Evolutionary conservation across 1,140 invertebrate species (phyloP).

Genomic region (Psix sp.): DNA sequence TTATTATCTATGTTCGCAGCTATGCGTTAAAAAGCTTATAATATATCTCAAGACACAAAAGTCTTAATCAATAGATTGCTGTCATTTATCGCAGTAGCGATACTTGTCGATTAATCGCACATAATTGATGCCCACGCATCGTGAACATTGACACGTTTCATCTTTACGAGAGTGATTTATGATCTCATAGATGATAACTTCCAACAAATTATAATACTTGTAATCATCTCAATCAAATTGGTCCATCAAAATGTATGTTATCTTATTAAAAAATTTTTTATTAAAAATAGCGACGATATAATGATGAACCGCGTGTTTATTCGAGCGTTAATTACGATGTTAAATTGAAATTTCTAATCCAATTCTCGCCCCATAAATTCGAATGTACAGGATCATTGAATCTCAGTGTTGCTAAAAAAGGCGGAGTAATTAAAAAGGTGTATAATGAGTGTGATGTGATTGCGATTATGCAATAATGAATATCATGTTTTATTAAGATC

Average conservation of each 20-base stretch:
- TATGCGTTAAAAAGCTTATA: neutral
- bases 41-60: neutral
- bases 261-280: slow-evolving; percentile 3
- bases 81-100: slow-evolving; percentile 19
- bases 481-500: slow-evolving; percentile 41
- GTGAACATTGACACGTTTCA: slow-evolving; percentile 17
- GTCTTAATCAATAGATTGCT: slow-evolving; percentile 20
- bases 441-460: slow-evolving; percentile 34
- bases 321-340: slow-evolving; percentile 7
- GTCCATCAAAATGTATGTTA: no score
- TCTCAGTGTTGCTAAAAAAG: slow-evolving; percentile 10
- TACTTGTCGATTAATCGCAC: slow-evolving; percentile 13
- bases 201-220: no score
- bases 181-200: neutral
- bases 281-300: neutral
- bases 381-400: slow-evolving; percentile 23
- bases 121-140: slow-evolving; percentile 8
- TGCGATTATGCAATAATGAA: slow-evolving; percentile 39
- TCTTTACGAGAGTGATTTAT: neutral
- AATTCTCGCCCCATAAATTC: slow-evolving; percentile 35
- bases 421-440: slow-evolving; percentile 23
- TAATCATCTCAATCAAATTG: no score
- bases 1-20: slow-evolving; percentile 8
- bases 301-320: neutral
- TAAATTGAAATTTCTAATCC: slow-evolving; percentile 26